Evolutionary conservation across 23 tunicate genomes (phyloP), one percentile per base, ranked within the genome.

Genomic region (Ciona savignyi): DNA sequence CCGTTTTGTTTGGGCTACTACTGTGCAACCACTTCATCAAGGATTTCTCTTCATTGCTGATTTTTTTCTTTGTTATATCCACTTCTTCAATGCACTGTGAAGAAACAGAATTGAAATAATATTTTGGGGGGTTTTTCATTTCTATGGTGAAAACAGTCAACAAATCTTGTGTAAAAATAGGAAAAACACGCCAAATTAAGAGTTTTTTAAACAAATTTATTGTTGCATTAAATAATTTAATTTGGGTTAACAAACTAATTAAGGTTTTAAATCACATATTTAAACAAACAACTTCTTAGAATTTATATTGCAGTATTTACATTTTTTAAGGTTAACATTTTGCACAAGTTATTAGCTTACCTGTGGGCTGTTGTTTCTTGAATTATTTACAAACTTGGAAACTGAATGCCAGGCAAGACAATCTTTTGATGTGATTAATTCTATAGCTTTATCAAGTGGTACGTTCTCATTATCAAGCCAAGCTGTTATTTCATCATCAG

Each of bases 401-500:
- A 90, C 97, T 49, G 89, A 79, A 74, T 90, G 76, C 89, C 97
- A 90, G 3, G 34, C 30, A 23, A 90, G 31, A 33, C 84, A 78
- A 70, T 72, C 60, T 32, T 90, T 90, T 20, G 97, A 85, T 60
- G 73, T 78, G 20, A 90, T 90, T 1, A 90, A 74, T 29, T 87
- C 35, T 4, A 83, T 1, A 27, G 97, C 97, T 74, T 83, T 56
- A 28, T 83, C 81, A 63, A 90, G 60, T n/a, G 97, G 79, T 6
- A 83, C 81, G 51, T 83, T 74, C 23, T 82, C 78, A 75, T 29
- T 60, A 65, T 90, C 90, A 33, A 90, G 56, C 97, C 97, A 90
- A 19, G 11, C 11, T 1, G 23, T 35, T 4, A 90, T 67, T 68
- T 90, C 90, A 29, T 79, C 75, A 0, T 83, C 97, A 60, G 29